Conservation (phyloP, 2,888 invertebrate species). For the Cryptocheilus praepositus region DNA sequence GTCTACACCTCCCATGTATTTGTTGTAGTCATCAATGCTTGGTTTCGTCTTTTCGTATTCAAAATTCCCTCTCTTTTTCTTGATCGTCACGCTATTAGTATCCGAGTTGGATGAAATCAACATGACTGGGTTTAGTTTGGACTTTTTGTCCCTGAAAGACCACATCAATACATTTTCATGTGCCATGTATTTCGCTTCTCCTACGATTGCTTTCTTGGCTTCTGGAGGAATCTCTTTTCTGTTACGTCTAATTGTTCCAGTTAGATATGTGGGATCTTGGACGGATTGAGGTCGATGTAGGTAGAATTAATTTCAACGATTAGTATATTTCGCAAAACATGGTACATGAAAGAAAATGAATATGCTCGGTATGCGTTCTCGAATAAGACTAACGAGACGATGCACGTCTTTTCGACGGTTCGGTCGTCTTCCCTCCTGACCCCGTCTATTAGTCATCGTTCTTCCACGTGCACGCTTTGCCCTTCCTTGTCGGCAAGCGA, state of each 20-base stretch:
- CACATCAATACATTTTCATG: constrained; percentile 37
- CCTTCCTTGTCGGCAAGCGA: too few species aligned
- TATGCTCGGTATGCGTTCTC: too few species aligned
- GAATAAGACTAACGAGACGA: too few species aligned
- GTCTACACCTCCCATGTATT: constrained; percentile 51
- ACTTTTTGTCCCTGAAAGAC: constrained; percentile 42
- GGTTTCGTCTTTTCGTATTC: background rate
- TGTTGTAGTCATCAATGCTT: constrained; percentile 42
- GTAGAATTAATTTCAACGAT: too few species aligned
- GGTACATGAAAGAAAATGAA: too few species aligned
- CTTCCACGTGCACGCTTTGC: too few species aligned
- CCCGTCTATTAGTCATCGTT: too few species aligned
- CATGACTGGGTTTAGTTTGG: constrained; percentile 39
- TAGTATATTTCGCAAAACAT: too few species aligned
- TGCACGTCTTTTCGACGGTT: too few species aligned
- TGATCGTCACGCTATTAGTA: constrained; percentile 27
- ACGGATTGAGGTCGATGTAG: too few species aligned
- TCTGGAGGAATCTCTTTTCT: constrained; percentile 16
- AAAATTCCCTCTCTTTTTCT: constrained; percentile 1
- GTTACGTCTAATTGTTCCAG: constrained; percentile 22
- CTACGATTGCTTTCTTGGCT: constrained; percentile 14
- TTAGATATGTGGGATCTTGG: constrained; percentile 21
- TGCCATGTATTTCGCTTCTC: constrained; percentile 41
- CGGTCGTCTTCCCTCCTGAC: too few species aligned
- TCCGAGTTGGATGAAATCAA: constrained; percentile 38